Base-by-base conservation (phyloP, 2,113 vertebrate species). In the Rallus limicola region DNA sequence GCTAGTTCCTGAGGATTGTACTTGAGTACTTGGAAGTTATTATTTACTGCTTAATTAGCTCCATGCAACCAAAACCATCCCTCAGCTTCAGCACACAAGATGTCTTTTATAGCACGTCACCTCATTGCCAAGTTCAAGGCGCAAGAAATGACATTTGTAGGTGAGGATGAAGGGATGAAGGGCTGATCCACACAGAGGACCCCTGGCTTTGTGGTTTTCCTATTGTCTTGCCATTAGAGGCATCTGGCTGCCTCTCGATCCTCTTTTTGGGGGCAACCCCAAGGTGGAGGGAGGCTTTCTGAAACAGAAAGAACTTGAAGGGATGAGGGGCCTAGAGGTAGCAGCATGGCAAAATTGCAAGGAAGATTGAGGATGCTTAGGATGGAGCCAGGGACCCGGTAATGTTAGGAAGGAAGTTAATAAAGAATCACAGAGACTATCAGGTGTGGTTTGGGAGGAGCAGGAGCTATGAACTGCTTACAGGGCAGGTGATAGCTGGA, bases 31-130 rank as follows among this genome's bases (percentile, higher is more conserved):
- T 84, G 42, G 46, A 93, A 88, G 29, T 42, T 93, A 59, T 83
- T 81, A 70, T 83, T 88, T 92, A 59, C 46, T 78, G 68, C 62
- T 74, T 88, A 86, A 77, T 74, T 90, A 84, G 70, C 36, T 88
- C 33, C 38, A 42, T 23, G 52, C 33, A 52, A 36, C 17, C 34
- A 63, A 78, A 82, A 58, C 0, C 31, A 48, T 38, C 75, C 40
- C 40, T 88, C 64, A 89, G 52, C 28, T 93, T 95, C 65, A 24
- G 42, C 13, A 86, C 25, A 42, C 19, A 70, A 46, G 36, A 23
- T 53, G 56, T 11, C 42, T 96, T 82, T 86, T 63, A 64, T 42
- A 83, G 11, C 56, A 83, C 1, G 2, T 70, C 20, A 56, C 16
- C 34, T 78, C 60, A 52, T 67, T 19, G 50, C 5, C 58, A 79